A percentile compares a stretch with the other conserved stretches of the same genome.
Conservation (phyloP, 2,888 invertebrate genomes). For the Cryptus viduatorius region DNA sequence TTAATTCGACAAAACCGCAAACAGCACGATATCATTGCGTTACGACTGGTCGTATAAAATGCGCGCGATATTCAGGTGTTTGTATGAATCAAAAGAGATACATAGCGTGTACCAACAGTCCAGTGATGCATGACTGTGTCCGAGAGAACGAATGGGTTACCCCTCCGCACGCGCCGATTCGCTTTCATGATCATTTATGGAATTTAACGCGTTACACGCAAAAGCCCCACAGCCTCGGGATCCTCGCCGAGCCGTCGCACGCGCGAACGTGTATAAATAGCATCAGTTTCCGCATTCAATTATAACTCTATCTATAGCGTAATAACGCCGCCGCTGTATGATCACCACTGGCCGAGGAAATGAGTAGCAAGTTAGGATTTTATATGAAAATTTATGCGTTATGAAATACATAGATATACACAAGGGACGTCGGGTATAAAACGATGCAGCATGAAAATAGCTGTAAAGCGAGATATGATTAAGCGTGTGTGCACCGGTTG, state of each 20-base stretch:
- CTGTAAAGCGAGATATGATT: conserved; percentile 70
- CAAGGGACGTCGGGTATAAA: neutral
- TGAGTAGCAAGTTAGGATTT: conserved; percentile 48
- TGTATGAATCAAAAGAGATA: conserved; percentile 44
- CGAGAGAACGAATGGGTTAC: conserved; percentile 62
- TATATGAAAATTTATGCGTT: conserved; percentile 56
- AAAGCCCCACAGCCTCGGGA: conserved; percentile 15
- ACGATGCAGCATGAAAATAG: conserved; percentile 18
- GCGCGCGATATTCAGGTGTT: conserved; percentile 67
- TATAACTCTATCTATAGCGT: conserved; percentile 51
- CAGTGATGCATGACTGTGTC: conserved; percentile 35
- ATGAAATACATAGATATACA: conserved; percentile 19
- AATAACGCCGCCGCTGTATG: conserved; percentile 22
- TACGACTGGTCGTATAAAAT: conserved; percentile 71
- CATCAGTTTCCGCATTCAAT: conserved; percentile 68
- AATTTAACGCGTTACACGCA: conserved; percentile 62
- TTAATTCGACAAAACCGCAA: conserved; percentile 34
- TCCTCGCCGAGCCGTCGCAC: conserved; percentile 18
- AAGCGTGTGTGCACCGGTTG: conserved; percentile 58
- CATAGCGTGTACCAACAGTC: neutral
- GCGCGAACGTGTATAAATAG: conserved; percentile 42
- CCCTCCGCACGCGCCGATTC: conserved; percentile 45
- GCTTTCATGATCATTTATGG: conserved; percentile 66
- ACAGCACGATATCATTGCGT: conserved; percentile 30
- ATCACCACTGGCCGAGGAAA: conserved; percentile 35